phyloP scores from a whole-genome alignment of 2,888 invertebrate species.

The Epirrhoe alternata region DNA sequence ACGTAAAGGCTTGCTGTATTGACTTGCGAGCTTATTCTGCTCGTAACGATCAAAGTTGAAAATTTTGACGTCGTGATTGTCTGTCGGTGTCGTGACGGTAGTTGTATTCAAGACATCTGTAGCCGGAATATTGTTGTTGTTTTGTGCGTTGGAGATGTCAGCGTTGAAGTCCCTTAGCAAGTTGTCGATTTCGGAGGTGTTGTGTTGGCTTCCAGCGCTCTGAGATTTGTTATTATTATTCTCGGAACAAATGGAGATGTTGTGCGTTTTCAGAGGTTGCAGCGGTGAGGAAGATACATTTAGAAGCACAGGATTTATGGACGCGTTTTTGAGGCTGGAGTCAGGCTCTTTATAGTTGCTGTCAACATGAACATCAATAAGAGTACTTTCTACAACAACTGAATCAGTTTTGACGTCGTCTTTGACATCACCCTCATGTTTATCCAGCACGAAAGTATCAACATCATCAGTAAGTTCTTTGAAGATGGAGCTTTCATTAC shows the following conservation, averaged over 20 bases:
- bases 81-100: conserved; percentile 57
- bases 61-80: conserved; percentile 76
- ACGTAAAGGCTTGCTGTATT: conserved; percentile 68
- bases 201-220: conserved; percentile 68
- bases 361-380: conserved; percentile 78
- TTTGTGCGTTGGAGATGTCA: conserved; percentile 59
- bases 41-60: conserved; percentile 84
- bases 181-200: conserved; percentile 70
- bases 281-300: conserved; percentile 80
- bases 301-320: conserved; percentile 74
- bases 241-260: conserved; percentile 74
- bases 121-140: conserved; percentile 55
- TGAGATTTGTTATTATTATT: conserved; percentile 73
- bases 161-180: conserved; percentile 71
- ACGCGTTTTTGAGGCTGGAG: conserved; percentile 58
- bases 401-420: conserved; percentile 69
- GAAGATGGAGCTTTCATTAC: conserved; percentile 76
- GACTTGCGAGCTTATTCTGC: conserved; percentile 70
- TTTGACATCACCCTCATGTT: conserved; percentile 61
- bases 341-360: conserved; percentile 72
- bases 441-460: conserved; percentile 72
- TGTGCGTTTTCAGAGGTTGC: conserved; percentile 79
- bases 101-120: conserved; percentile 51
- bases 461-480: conserved; percentile 76
- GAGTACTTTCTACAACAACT: conserved; percentile 75